Percentiles rank a stretch among this genome's conserved stretches.
Evolutionary conservation across 2,888 invertebrate genomes (phyloP).

Genomic region (Liopterus haemorrhoidalis): DNA sequence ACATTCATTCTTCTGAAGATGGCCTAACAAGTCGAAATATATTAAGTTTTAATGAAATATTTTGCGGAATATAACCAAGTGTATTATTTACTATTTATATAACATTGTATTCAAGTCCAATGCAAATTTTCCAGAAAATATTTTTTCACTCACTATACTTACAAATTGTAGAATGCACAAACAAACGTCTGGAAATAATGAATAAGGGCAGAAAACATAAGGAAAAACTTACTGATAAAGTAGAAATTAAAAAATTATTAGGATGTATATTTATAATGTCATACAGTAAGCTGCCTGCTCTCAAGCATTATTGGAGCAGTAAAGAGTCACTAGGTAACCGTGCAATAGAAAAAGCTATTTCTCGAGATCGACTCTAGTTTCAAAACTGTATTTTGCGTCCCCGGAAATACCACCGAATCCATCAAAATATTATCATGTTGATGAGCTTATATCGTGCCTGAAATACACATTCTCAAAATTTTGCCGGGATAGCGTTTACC

Average conservation of each 20-base stretch:
- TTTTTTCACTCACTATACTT: constrained; percentile 18
- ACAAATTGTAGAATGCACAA: constrained; percentile 14
- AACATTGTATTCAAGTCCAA: constrained; percentile 12
- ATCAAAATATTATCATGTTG: constrained; percentile 6
- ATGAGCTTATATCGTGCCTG: constrained; percentile 8
- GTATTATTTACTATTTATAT: no score
- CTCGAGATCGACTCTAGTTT: constrained; percentile 7
- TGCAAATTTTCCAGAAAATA: constrained; percentile 18
- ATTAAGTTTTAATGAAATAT: no score
- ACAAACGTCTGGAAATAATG: constrained; percentile 14
- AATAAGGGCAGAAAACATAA: constrained; percentile 15
- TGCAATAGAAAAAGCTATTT: constrained; percentile 10
- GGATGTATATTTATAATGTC: constrained; percentile 10
- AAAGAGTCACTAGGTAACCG: constrained; percentile 10
- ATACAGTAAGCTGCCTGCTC: constrained; percentile 9
- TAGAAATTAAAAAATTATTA: constrained; percentile 12
- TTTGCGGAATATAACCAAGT: no score
- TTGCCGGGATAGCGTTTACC: constrained; percentile 5
- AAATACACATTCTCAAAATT: constrained; percentile 9
- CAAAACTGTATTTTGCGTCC: constrained; percentile 6
- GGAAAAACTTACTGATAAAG: constrained; percentile 8
- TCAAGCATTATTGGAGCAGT: constrained; percentile 11
- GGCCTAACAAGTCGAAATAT: no score
- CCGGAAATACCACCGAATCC: constrained; percentile 13
- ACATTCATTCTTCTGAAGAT: no score